A percentile compares a stretch with the other conserved stretches of the same genome.
phyloP scores from a whole-genome alignment of 1,140 invertebrate species.

The Drosophila sturtevanti region DNA sequence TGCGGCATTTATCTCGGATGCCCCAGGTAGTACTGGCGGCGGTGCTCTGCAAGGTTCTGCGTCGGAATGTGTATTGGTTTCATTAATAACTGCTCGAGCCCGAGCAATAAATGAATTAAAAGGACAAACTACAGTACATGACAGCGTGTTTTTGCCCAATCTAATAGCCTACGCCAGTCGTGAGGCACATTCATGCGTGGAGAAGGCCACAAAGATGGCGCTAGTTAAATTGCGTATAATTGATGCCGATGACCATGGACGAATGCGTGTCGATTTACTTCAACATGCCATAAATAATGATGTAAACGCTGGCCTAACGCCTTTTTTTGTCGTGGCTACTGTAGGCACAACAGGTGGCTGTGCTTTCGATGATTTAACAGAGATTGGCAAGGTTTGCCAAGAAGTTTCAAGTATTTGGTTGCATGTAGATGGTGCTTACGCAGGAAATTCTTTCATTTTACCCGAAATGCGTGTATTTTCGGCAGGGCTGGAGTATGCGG shows the following conservation, averaged over 20 bases:
- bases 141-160: constrained; percentile 91
- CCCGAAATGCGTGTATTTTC: constrained; percentile 91
- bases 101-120: constrained; percentile 88
- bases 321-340: constrained; percentile 93
- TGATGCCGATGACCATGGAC: constrained; percentile 92
- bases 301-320: constrained; percentile 89
- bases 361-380: constrained; percentile 91
- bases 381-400: constrained; percentile 91
- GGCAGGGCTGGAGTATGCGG: constrained; percentile 91
- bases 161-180: constrained; percentile 92
- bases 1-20: constrained; percentile 84
- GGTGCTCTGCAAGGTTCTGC: constrained; percentile 93
- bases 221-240: constrained; percentile 94
- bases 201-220: constrained; percentile 96
- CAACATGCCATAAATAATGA: constrained; percentile 90
- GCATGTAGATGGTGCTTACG: constrained; percentile 92
- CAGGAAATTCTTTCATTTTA: constrained; percentile 92
- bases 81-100: constrained; percentile 90
- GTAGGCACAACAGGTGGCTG: constrained; percentile 92
- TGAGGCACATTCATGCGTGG: constrained; percentile 95
- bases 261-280: constrained; percentile 89
- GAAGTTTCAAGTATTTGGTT: constrained; percentile 87
- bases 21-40: constrained; percentile 86
- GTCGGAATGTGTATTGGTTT: constrained; percentile 94
- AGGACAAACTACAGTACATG: constrained; percentile 82